A percentile compares a stretch with the other conserved stretches of the same genome.
These are phyloP conservation scores for Clusia tigrina DNA, from an alignment of 2,888 invertebrate species.

Conservation along the genomic window DNA sequence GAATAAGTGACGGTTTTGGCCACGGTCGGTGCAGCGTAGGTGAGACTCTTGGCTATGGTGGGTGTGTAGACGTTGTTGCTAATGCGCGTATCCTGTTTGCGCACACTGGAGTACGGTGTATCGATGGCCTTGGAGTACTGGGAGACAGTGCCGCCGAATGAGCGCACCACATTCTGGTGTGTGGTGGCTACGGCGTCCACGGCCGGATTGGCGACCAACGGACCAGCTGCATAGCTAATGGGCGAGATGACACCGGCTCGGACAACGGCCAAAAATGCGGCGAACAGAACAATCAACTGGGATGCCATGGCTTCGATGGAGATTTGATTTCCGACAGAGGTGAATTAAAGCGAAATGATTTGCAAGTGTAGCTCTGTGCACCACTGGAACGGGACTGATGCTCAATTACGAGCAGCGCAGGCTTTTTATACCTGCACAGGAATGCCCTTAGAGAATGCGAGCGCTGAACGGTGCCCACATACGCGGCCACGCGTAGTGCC, in stretches of 20 bases:
- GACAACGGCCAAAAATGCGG: constrained; percentile 70
- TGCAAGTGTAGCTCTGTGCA: constrained; percentile 17
- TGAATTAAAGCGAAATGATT: constrained; percentile 3
- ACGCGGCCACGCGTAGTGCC: constrained; percentile 6
- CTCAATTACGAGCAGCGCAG: constrained; percentile 9
- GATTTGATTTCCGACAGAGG: constrained; percentile 27
- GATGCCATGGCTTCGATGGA: constrained; percentile 54
- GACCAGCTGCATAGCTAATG: constrained; percentile 43
- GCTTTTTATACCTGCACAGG: constrained; percentile 16
- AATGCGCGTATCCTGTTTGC: constrained; percentile 69
- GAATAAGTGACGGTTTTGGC: constrained; percentile 37
- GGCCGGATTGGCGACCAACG: constrained; percentile 38
- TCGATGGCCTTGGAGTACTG: constrained; percentile 69
- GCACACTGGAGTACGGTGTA: constrained; percentile 69
- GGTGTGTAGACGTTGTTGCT: constrained; percentile 68
- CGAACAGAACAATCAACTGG: constrained; percentile 67
- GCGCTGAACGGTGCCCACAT: constrained; percentile 21
- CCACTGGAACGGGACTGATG: constrained; percentile 45
- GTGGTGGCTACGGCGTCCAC: constrained; percentile 62
- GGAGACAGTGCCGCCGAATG: constrained; percentile 67
- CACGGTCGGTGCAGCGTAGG: constrained; percentile 59
- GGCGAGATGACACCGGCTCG: constrained; percentile 68
- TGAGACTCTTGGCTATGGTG: constrained; percentile 60
- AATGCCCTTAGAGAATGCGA: not conserved
- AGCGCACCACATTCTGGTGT: constrained; percentile 68